Percentiles rank a stretch among this genome's conserved stretches.
phyloP scores from a whole-genome alignment of 2,797 vertebrate genomes.

The Bovichtus diacanthus region DNA sequence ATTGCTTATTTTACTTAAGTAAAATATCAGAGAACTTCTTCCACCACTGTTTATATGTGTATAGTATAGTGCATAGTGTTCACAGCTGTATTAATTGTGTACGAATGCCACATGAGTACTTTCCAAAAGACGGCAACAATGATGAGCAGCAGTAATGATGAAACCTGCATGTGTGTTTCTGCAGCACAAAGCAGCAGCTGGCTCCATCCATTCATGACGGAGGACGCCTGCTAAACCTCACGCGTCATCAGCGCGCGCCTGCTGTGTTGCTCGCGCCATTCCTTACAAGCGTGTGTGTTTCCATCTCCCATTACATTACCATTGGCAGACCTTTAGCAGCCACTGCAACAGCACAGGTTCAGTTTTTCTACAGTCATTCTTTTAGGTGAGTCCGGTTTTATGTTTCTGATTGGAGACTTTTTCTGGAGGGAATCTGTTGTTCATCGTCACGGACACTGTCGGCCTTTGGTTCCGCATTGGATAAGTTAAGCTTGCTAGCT shows the following conservation, averaged over 20 bases:
- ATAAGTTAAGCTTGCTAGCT: conserved; percentile 70
- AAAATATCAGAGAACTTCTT: too few species aligned
- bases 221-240: rapidly evolving
- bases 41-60: too few species aligned
- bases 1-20: too few species aligned
- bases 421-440: not conserved
- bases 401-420: not conserved
- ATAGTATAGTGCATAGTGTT: not conserved
- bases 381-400: conserved; percentile 64
- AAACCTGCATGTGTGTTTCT: not conserved
- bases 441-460: not conserved
- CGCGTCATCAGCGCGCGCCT: conserved; percentile 75
- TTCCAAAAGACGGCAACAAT: not conserved
- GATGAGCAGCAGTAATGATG: not conserved
- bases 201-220: conserved; percentile 21
- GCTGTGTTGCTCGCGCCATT: conserved; percentile 70
- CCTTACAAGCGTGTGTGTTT: conserved; percentile 77
- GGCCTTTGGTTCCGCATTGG: conserved; percentile 26
- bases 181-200: not conserved
- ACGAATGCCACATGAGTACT: not conserved
- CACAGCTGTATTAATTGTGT: not conserved
- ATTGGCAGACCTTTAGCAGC: conserved; percentile 41
- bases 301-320: conserved; percentile 48
- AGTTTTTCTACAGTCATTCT: conserved; percentile 20
- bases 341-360: conserved; percentile 16